Percentiles rank a stretch among this genome's conserved stretches.
phyloP scores from a whole-genome alignment of 30 jellyfish, hydroid and myxozoan species.

The Aurelia sp. region DNA sequence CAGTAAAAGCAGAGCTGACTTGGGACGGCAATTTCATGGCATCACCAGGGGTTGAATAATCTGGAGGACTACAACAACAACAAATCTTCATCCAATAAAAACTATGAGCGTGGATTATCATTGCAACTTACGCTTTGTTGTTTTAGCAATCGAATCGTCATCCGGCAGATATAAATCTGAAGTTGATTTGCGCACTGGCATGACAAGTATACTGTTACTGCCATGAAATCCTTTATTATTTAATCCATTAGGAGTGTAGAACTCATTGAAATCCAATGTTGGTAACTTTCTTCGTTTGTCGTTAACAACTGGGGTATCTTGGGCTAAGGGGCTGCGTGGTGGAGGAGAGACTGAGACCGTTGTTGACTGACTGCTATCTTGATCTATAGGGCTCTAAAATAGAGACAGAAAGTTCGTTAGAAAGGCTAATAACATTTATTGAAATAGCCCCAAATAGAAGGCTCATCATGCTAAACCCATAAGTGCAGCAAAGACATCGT shows the following conservation, averaged over 20 bases:
- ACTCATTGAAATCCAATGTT: neutral
- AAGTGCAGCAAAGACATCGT: too few species aligned
- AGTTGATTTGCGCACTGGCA: slow-evolving; percentile 36
- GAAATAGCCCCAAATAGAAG: too few species aligned
- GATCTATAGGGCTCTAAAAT: slow-evolving; percentile 24
- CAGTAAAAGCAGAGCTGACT: too few species aligned
- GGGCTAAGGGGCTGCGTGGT: neutral
- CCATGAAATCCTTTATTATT: slow-evolving; percentile 28
- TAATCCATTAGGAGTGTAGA: slow-evolving; percentile 6
- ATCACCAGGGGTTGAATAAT: too few species aligned
- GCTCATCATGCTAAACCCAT: too few species aligned
- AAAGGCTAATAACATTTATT: neutral
- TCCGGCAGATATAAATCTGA: slow-evolving; percentile 26
- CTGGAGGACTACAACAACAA: too few species aligned
- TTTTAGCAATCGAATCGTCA: neutral
- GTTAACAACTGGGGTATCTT: too few species aligned
- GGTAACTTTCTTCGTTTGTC: too few species aligned
- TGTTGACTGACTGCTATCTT: neutral
- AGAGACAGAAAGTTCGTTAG: neutral
- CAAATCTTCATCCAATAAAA: too few species aligned
- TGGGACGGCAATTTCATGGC: too few species aligned
- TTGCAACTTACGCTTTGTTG: slow-evolving; percentile 34
- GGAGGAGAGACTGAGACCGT: neutral
- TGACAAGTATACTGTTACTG: slow-evolving; percentile 25
- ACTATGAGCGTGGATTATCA: too few species aligned